Percentiles rank a stretch among this genome's conserved stretches.
phyloP scores from a whole-genome alignment of 1,140 invertebrate species.

The Drosophila cardini region DNA sequence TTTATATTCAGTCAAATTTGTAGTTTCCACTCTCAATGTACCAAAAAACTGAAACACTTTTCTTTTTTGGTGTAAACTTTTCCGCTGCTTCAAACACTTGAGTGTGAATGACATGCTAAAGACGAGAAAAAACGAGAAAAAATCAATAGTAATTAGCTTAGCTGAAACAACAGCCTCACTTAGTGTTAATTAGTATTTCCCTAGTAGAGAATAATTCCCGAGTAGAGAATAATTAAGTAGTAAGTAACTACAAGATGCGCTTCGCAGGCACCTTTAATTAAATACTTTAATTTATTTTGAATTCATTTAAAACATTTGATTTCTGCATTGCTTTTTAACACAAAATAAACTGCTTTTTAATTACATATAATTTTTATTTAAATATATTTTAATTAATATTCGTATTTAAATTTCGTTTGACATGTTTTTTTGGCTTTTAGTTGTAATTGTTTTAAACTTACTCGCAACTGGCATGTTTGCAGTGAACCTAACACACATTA shows the following conservation, averaged over 20 bases:
- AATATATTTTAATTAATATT: neutral
- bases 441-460: conserved; percentile 25
- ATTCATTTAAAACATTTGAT: conserved; percentile 2
- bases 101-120: neutral
- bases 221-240: conserved; percentile 3
- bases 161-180: conserved; percentile 3
- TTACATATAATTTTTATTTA: conserved; percentile 11
- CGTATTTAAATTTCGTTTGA: conserved; percentile 9
- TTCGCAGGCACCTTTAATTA: conserved; percentile 35
- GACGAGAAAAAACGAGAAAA: neutral
- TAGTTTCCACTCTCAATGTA: too few relatives aligned
- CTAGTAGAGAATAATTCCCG: neutral
- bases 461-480: conserved; percentile 39
- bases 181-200: neutral
- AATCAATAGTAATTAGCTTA: conserved; percentile 15
- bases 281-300: conserved; percentile 19
- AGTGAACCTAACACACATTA: conserved; percentile 39
- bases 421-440: conserved; percentile 52
- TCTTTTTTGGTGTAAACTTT: neutral
- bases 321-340: conserved; percentile 32
- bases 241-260: conserved; percentile 13
- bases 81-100: neutral
- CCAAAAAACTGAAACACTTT: neutral
- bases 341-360: conserved; percentile 5
- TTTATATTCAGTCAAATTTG: too few relatives aligned